phyloP scores from a whole-genome alignment of 2,113 vertebrate species.

The Chaetodon trifascialis region DNA sequence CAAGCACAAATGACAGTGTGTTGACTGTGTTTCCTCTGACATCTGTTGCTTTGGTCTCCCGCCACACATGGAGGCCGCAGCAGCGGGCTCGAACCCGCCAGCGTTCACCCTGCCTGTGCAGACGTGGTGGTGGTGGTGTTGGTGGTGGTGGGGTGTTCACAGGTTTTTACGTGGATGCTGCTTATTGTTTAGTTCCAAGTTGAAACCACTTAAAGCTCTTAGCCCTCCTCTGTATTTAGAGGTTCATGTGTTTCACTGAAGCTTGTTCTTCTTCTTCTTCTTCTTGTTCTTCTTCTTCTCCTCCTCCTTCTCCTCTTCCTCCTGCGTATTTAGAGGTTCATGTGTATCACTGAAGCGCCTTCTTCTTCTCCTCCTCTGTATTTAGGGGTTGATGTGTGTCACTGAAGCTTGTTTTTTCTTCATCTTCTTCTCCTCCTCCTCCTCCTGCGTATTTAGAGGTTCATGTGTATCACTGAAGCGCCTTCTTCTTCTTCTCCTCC shows the following conservation, averaged over 20 bases:
- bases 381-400: neutral
- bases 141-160: neutral
- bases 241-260: neutral
- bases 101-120: neutral
- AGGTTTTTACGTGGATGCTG: neutral
- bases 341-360: neutral
- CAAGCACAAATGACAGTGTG: constrained; percentile 58
- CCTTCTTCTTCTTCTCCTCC: too few relatives aligned
- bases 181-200: neutral
- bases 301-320: neutral
- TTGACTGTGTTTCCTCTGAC: constrained; percentile 41
- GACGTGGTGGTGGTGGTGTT: too few relatives aligned
- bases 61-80: neutral
- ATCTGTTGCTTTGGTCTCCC: constrained; percentile 43
- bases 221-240: neutral
- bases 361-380: neutral
- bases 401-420: neutral
- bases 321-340: neutral
- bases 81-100: neutral
- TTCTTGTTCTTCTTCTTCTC: too few relatives aligned
- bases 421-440: neutral
- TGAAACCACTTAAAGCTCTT: neutral
- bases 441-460: neutral
- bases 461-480: neutral
- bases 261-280: neutral